Percentiles rank a stretch among this genome's conserved stretches.
These are phyloP conservation scores for Dipodomys ordii DNA, from an alignment of 2,113 vertebrate species.

Conservation along the genomic window DNA sequence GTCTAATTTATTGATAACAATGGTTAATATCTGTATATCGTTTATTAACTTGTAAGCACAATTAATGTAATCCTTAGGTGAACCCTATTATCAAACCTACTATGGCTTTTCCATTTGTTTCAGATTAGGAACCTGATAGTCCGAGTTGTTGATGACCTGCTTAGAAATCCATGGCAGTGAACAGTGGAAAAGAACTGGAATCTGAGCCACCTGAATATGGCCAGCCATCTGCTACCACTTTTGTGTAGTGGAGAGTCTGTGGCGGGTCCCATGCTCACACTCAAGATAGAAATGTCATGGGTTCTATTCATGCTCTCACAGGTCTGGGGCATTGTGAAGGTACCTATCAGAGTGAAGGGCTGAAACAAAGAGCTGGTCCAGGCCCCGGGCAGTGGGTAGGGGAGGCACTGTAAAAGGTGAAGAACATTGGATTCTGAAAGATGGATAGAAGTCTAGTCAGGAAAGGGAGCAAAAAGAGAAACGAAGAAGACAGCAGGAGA, in stretches of 20 bases:
- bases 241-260: not conserved
- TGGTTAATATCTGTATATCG: not conserved
- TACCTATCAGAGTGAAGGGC: not conserved
- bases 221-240: too few relatives aligned
- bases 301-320: not conserved
- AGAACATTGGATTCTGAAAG: not conserved
- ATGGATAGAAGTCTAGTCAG: not conserved
- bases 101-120: not conserved
- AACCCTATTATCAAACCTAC: not conserved
- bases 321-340: not conserved
- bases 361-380: not conserved
- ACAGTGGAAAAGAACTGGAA: not conserved
- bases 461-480: not conserved
- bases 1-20: not conserved
- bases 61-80: not conserved
- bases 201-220: too few relatives aligned
- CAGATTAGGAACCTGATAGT: not conserved
- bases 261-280: not conserved
- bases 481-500: not conserved
- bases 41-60: not conserved
- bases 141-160: not conserved
- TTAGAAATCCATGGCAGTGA: not conserved
- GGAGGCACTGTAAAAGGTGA: not conserved
- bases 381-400: not conserved
- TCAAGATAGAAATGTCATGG: not conserved